Base-by-base conservation (phyloP, 2,113 vertebrate genomes). In the Dipodomys ordii region DNA sequence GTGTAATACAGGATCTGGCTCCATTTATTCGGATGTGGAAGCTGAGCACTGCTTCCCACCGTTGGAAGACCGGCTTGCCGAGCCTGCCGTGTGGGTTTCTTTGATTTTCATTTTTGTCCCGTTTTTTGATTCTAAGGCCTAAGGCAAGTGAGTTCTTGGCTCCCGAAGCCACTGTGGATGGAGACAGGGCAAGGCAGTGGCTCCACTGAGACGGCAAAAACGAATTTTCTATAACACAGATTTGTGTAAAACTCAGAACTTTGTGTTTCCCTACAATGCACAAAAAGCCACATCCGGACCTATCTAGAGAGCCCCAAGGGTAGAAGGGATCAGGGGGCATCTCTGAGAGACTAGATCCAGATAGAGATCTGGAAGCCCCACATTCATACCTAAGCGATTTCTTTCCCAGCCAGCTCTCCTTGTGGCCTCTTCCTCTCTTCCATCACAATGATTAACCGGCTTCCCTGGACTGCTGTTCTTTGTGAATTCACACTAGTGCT, bases 1-100 rank as follows among this genome's bases (percentile, higher is more conserved):
- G 87, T 69, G n/a, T 7, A 91, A 94, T 92, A 8, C 57, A 28
- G 8, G 73, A 46, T 57, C 20, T 92, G 88, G 74, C 71, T 46
- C 88, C 60, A 39, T 92, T 76, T 39, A 39, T 94, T 80, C 19
- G 1, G 18, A 49, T 88, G 35, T 67, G 1, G 23, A 25, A 28
- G 16, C 62, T 74, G 72, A 95, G 73, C 0, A 0, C 32, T 1
- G 57, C 67, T 95, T 69, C 74, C 32, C 78, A 71, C 64, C 76
- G 11, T 28, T 9, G 35, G 64, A 72, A 87, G 57, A 30, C 13
- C 18, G 80, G 46, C 16, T 3, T 9, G 64, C 18, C 46, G 20
- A 4, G 67, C 71, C 57, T 65, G 71, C 30, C 39, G 39, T 39
- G 53, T 89, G 12, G 23, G 35, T 83, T 87, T 90, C 35, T 57